Conservation (phyloP, 2,888 invertebrate genomes). For the Leptura quadrifasciata region DNA sequence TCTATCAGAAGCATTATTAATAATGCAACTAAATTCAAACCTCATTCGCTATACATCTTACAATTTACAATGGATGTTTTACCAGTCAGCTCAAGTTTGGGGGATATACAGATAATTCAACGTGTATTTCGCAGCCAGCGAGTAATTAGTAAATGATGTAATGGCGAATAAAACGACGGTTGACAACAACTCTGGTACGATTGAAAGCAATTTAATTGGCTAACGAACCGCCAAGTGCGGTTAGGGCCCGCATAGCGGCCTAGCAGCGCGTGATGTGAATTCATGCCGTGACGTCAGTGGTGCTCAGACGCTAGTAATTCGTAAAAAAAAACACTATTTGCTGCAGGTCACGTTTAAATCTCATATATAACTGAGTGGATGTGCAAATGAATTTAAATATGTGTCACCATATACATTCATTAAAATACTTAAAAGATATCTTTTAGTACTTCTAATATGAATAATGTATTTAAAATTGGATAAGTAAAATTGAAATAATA, state of each 20-base stretch:
- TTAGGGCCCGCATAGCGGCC: slow-evolving; percentile 56
- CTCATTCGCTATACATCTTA: not conserved
- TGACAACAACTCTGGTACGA: slow-evolving; percentile 65
- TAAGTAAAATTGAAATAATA: too few relatives aligned
- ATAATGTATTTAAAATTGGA: too few relatives aligned
- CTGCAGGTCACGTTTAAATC: not conserved
- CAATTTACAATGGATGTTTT: slow-evolving; percentile 5
- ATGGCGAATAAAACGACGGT: slow-evolving; percentile 63
- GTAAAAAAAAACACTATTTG: slow-evolving; percentile 3
- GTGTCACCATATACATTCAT: not conserved
- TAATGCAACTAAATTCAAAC: not conserved
- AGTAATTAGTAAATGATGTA: slow-evolving; percentile 60
- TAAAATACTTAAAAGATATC: not conserved
- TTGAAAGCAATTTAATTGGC: slow-evolving; percentile 70
- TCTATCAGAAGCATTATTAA: too few relatives aligned
- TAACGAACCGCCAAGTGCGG: slow-evolving; percentile 69
- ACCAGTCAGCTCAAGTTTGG: not conserved
- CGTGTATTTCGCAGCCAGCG: slow-evolving; percentile 43
- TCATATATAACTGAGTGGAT: slow-evolving; percentile 5
- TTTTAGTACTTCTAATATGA: too few relatives aligned
- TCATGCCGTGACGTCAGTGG: slow-evolving; percentile 44
- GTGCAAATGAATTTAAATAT: not conserved
- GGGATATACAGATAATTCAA: slow-evolving; percentile 41
- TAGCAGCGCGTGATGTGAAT: slow-evolving; percentile 63
- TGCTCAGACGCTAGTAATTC: not conserved